Base-by-base conservation (phyloP, 1,140 invertebrate genomes). In the Drosophila malerkotliana region DNA sequence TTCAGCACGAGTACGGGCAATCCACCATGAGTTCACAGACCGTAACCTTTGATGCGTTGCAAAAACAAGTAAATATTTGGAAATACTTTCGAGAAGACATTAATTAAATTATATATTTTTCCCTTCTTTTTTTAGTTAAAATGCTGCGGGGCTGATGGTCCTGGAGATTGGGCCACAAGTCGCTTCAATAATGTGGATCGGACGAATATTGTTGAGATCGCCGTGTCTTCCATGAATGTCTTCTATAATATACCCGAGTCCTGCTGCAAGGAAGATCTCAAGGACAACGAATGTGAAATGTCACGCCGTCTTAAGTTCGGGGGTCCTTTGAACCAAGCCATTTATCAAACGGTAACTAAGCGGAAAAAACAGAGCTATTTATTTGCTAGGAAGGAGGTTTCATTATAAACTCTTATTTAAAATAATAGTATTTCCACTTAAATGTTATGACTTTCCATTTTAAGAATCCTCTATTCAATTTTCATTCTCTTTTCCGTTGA, bases 121-220 rank as follows among this genome's bases (percentile, higher is more conserved):
- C 63, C 0, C 91, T 93, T 9, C 30, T 37, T 21, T 51, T 51
- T 30, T 44, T 87, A 94, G 93, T 91, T 96, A 21, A 91, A 94
- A 63, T 97, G 96, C 81, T 97, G 96, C 84, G 96, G 96, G 15
- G 95, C 95, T 7, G 93, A 93, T 72, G 94, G 94, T 53, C 95
- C 95, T 21, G 90, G 91, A 0, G 96, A 96, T 92, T 97, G 96
- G 95, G 93, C 94, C 57, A 93, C 93, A 4, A 95, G 94, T 68
- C 93, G 93, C 76, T 95, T 93, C 72, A 94, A 93, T 45, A 92
- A 92, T 49, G 88, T 91, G 3, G 91, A 90, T 78, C 75, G 82
- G 32, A 84, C 73, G 10, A 90, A 92, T 74, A 90, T 91, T 41
- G 81, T 92, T 1, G 85, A 92, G 49, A 90, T 92, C 52, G 84